Percentiles rank a stretch among this genome's conserved stretches.
phyloP scores from a whole-genome alignment of 2,888 invertebrate species.

The Parapristionchus giblindavisi region DNA sequence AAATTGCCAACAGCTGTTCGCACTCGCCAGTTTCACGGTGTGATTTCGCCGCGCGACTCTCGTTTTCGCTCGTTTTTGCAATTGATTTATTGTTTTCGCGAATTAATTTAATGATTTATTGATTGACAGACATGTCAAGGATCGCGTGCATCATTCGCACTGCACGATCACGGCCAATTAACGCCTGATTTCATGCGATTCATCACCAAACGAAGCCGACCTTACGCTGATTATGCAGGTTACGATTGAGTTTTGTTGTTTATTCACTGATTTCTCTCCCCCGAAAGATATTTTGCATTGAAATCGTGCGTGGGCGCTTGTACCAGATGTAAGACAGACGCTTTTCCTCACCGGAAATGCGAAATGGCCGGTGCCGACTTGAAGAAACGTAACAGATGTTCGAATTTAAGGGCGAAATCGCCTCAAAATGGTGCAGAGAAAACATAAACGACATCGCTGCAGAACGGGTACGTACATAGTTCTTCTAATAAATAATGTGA shows the following conservation, averaged over 20 bases:
- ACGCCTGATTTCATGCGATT: neutral
- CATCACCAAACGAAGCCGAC: neutral
- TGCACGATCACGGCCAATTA: neutral
- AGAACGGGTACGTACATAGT: slow-evolving; percentile 1
- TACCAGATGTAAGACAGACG: neutral
- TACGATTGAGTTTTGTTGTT: neutral
- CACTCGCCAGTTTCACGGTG: slow-evolving; percentile 6
- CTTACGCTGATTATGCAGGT: neutral
- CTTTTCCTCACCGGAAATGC: no score
- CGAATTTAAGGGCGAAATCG: neutral
- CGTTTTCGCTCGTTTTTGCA: neutral
- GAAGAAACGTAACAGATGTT: no score
- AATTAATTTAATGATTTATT: neutral
- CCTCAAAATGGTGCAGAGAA: slow-evolving; percentile 34
- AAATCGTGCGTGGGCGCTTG: neutral
- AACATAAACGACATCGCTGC: slow-evolving; percentile 12
- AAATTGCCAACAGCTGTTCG: neutral
- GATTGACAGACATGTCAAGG: neutral
- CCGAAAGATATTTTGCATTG: neutral
- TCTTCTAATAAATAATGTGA: no score
- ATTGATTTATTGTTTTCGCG: neutral
- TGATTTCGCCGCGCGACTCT: neutral
- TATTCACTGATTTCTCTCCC: neutral
- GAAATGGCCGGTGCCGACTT: no score
- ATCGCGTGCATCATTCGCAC: neutral